Base-by-base conservation (phyloP, 2,113 vertebrate genomes). In the Cyprinus carpio region DNA sequence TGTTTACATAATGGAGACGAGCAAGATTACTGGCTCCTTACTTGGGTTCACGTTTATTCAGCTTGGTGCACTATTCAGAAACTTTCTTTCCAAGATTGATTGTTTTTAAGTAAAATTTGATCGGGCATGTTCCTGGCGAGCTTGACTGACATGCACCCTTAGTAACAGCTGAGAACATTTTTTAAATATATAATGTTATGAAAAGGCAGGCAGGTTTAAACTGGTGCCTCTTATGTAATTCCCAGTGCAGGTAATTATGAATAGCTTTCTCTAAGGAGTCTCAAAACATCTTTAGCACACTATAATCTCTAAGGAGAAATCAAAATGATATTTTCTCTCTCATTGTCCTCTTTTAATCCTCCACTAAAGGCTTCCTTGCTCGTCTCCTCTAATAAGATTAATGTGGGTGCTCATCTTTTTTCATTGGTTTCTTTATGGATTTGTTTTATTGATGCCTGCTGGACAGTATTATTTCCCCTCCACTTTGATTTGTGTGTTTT, bases 221-320 rank as follows among this genome's bases (percentile, higher is more conserved):
- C 37, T 82, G 62, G 83, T 77, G 25, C 51, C 15, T 88, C 51
- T 85, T 85, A 34, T 51, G 8, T 64, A 83, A 79, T 80, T 62
- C 58, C 23, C 80, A 67, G 54, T 18, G 51, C 49, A 10, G 25
- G 25, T 16, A 12, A 54, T 78, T 88, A 85, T 85, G 2, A 29
- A 90, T 92, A 92, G 92, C 89, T 81, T 25, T 87, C 91, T 91
- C 92, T 91, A 90, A 93, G 91, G 93, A 91, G 89, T 87, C 87
- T 78, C 87, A 87, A 87, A 56, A 89, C 88, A 86, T 82, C 84
- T 91, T 91, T 89, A 89, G 88, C 87, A 88, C 84, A 60, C 31
- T 77, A 64, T 82, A 71, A 75, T 76, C 82, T 88, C 79, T 13
- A n/a, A 31, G 88, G 83, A 54, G 71, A 80, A 76, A 84, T 1